phyloP scores from a whole-genome alignment of 1,140 invertebrate genomes.

The Drosophila subpulchrella region DNA sequence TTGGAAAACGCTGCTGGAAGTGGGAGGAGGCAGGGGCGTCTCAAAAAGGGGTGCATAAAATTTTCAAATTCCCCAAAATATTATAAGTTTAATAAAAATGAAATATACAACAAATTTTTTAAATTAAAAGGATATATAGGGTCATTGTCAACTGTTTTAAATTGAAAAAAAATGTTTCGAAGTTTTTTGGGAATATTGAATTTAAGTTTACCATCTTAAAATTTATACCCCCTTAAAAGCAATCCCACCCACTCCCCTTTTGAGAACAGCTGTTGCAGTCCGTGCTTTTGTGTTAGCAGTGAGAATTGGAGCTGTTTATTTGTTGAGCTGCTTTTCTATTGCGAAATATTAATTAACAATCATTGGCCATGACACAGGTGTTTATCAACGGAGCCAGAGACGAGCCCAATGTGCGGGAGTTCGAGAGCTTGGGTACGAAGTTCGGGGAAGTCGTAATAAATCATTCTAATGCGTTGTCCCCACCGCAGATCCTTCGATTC shows the following conservation, averaged over 20 bases:
- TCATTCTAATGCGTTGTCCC: background rate
- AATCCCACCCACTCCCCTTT: background rate
- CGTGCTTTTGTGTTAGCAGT: background rate
- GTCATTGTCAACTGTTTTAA: no score
- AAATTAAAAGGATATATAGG: no score
- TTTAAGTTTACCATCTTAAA: no score
- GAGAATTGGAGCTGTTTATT: constrained; percentile 15
- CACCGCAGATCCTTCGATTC: constrained; percentile 86
- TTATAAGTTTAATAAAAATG: background rate
- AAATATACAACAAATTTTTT: background rate
- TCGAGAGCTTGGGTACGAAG: constrained; percentile 61
- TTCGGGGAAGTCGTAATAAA: background rate
- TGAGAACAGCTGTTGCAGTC: constrained; percentile 18
- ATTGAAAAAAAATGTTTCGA: no score
- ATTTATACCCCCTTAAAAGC: background rate
- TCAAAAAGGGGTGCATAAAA: background rate
- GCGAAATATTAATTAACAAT: constrained; percentile 21
- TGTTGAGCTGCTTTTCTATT: constrained; percentile 25
- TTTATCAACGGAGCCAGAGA: constrained; percentile 71
- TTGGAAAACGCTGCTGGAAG: constrained; percentile 13
- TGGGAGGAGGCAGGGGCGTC: no score
- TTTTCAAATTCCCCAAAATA: no score
- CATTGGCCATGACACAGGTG: constrained; percentile 60
- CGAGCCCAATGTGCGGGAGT: constrained; percentile 55
- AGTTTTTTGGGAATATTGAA: no score